Conservation (phyloP, 2,113 vertebrate species). For the Emydura subglobosa region DNA sequence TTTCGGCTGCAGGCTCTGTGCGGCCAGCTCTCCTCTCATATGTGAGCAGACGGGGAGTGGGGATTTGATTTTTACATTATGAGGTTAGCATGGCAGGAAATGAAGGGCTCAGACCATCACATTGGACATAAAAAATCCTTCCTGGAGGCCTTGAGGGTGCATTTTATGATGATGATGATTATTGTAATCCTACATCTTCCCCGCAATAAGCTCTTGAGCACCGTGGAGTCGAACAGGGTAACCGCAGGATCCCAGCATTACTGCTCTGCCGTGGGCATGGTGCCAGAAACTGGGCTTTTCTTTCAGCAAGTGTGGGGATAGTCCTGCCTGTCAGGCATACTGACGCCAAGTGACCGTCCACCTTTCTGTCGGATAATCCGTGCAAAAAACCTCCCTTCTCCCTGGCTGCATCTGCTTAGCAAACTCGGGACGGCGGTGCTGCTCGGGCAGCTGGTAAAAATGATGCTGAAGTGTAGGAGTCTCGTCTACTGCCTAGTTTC, state of each 20-base stretch:
- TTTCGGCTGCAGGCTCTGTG: neutral
- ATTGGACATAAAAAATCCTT: neutral
- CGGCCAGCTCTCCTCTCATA: neutral
- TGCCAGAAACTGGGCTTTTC: neutral
- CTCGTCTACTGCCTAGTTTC: neutral
- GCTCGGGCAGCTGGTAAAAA: neutral
- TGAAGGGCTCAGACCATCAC: neutral
- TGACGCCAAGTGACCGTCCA: fast-evolving
- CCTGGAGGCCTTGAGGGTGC: neutral
- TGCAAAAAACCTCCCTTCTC: fast-evolving
- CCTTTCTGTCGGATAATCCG: fast-evolving
- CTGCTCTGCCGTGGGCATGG: neutral
- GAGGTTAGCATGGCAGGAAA: neutral
- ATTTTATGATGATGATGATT: neutral
- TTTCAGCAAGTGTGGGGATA: fast-evolving
- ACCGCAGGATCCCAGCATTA: fast-evolving
- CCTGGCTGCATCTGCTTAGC: neutral
- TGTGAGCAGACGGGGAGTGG: neutral
- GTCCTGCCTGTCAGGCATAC: fast-evolving
- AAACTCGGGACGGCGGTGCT: neutral
- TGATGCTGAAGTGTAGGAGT: neutral
- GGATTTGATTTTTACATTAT: neutral
- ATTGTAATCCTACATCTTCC: neutral
- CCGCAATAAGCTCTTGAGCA: neutral
- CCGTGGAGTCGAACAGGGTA: neutral